These are phyloP conservation scores for Diploscapter pachys DNA, from an alignment of 1,140 invertebrate species.

Conservation along the genomic window DNA sequence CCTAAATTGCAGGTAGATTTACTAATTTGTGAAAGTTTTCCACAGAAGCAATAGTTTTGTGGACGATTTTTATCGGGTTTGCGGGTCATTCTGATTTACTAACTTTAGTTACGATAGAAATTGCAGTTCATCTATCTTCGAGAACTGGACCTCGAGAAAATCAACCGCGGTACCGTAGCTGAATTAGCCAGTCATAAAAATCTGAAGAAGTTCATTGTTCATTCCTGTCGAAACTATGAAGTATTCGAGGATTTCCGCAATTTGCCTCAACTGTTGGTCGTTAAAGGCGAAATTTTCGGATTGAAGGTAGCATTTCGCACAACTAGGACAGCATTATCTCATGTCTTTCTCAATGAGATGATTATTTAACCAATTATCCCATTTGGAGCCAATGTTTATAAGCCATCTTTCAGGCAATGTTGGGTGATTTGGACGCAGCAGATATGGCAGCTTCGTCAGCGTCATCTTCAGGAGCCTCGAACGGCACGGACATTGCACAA, in stretches of 20 bases:
- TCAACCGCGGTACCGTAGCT: slow-evolving; percentile 57
- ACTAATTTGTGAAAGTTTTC: neutral
- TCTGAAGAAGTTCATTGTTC: slow-evolving; percentile 57
- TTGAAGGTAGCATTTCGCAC: slow-evolving; percentile 41
- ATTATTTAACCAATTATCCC: neutral
- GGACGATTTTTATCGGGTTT: neutral
- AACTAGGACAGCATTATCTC: neutral
- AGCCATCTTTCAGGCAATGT: slow-evolving; percentile 34
- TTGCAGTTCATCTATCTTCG: slow-evolving; percentile 58
- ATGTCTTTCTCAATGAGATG: neutral
- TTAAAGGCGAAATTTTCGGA: slow-evolving; percentile 50
- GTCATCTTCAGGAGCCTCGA: no score
- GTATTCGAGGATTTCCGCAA: slow-evolving; percentile 53
- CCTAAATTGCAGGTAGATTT: slow-evolving; percentile 48
- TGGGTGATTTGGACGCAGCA: slow-evolving; percentile 33
- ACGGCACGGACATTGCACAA: no score
- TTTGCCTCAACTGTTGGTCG: slow-evolving; percentile 55
- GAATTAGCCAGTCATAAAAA: slow-evolving; percentile 46
- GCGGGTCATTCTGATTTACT: no score
- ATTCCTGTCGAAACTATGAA: slow-evolving; percentile 57
- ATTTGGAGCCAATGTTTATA: neutral
- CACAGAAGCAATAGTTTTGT: neutral
- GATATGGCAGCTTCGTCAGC: no score
- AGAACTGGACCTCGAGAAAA: slow-evolving; percentile 55
- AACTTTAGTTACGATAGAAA: no score